Evolutionary conservation across 2,113 vertebrate species (phyloP).

Genomic region (Sakesphorus luctuosus): DNA sequence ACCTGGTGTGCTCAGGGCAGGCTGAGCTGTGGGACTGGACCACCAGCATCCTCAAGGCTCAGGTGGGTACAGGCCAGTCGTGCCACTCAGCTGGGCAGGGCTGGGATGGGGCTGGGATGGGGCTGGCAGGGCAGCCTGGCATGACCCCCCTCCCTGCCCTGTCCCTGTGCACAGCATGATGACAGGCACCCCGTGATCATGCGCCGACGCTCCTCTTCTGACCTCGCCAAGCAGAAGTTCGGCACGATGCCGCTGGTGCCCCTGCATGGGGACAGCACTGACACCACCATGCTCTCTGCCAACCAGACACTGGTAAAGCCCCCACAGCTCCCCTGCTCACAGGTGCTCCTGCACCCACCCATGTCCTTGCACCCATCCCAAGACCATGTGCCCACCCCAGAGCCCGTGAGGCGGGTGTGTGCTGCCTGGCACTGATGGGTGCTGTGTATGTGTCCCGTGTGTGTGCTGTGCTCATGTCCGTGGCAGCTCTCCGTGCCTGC

Average conservation of each 20-base stretch:
- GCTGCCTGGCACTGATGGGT: accelerated
- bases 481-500: neutral
- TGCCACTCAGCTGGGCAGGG: neutral
- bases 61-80: slow-evolving; percentile 73
- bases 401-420: accelerated
- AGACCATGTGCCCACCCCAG: accelerated
- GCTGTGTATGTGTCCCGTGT: neutral
- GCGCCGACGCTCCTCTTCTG: slow-evolving; percentile 89
- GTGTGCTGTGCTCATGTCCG: accelerated
- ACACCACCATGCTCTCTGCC: slow-evolving; percentile 90
- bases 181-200: slow-evolving; percentile 85
- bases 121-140: neutral
- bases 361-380: accelerated
- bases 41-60: slow-evolving; percentile 91
- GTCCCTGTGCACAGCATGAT: slow-evolving; percentile 76
- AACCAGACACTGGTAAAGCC: slow-evolving; percentile 92
- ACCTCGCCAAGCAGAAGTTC: slow-evolving; percentile 93
- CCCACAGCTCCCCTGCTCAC: neutral
- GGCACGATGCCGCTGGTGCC: slow-evolving; percentile 96
- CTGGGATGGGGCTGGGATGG: neutral
- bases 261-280: slow-evolving; percentile 89
- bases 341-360: neutral
- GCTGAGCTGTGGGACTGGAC: slow-evolving; percentile 96
- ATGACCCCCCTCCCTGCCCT: neutral
- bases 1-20: slow-evolving; percentile 84